These are phyloP conservation scores for Bryconaethiops microstoma DNA, from an alignment of 2,797 vertebrate species.

Conservation along the genomic window DNA sequence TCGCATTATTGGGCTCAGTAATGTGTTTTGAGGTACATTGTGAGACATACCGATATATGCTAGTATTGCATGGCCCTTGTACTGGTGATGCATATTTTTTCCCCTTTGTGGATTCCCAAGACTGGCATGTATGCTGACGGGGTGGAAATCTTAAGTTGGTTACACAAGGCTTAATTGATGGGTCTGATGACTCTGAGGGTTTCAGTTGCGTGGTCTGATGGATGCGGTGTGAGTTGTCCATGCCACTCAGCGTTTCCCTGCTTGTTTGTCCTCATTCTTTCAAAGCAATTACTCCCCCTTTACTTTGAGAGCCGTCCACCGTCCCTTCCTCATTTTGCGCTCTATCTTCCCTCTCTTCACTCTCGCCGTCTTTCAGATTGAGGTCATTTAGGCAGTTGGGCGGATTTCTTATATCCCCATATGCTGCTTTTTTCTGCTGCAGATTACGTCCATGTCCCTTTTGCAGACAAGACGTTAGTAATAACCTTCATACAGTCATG, in stretches of 20 bases:
- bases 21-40: too few species aligned
- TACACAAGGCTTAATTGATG: conserved; percentile 37
- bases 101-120: neutral
- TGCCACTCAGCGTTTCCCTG: conserved; percentile 67
- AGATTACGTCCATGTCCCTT: conserved; percentile 9
- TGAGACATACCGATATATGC: too few species aligned
- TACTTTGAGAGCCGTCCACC: conserved; percentile 49
- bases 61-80: too few species aligned
- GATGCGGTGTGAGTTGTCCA: conserved; percentile 66
- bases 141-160: conserved; percentile 41
- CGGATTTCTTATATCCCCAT: conserved; percentile 16
- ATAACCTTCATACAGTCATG: neutral
- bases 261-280: conserved; percentile 73
- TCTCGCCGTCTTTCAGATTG: conserved; percentile 49
- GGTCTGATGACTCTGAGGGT: neutral
- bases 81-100: too few species aligned
- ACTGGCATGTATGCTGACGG: conserved; percentile 8
- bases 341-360: neutral
- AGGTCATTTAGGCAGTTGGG: conserved; percentile 56
- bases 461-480: conserved; percentile 13
- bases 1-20: too few species aligned
- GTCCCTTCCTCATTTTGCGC: conserved; percentile 16
- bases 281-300: conserved; percentile 61
- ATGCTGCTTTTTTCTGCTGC: neutral
- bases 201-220: conserved; percentile 66